Base-by-base conservation (phyloP, 1,140 invertebrate species). In the Cherax quadricarinatus region DNA sequence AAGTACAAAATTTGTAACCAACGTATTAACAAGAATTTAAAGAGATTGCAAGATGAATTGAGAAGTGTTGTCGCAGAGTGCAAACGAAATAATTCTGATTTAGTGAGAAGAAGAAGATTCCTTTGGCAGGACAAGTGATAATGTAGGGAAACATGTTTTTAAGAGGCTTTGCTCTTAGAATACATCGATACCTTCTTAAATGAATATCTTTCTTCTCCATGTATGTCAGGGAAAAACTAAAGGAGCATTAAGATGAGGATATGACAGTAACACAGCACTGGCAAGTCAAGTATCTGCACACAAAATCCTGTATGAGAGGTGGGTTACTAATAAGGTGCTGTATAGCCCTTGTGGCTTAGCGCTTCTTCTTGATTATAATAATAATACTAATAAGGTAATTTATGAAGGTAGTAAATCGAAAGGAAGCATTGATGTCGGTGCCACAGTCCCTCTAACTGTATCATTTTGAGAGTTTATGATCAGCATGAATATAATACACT, bases 41-140 rank as follows among this genome's bases (percentile, higher is more conserved):
- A 30, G 83, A 82, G 80, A 82, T 4, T 48, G 80, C 18, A 10
- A 41, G 80, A 82, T 82, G 80, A 82, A 49, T 82, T n/a, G 80
- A 48, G 80, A 82, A 48, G 49, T 0, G 16, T 30, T 9, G 80
- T 41, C 48, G 80, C 80, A n/a, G 49, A 49, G 14, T 6, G 80
- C 9, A 82, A 10, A 24, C 18, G 12, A 21, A 48, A 21, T 21
- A 14, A 10, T 10, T 9, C 6, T 51, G 7, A 41, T 82, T 41
- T 48, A 21, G 30, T 82, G 5, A 9, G 0, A 82, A 82, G 49
- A 41, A 0, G 7, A 41, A 4, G 49, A 82, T 16, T 49, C 18
- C 21, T 24, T 82, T 82, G 16, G 49, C 80, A 82, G 49, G 49
- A n/a, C 80, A 82, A 21, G 21, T 82, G 80, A 48, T 82, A n/a